These are phyloP conservation scores for Drosophila sturtevanti DNA, from an alignment of 1,140 invertebrate species.

Conservation along the genomic window DNA sequence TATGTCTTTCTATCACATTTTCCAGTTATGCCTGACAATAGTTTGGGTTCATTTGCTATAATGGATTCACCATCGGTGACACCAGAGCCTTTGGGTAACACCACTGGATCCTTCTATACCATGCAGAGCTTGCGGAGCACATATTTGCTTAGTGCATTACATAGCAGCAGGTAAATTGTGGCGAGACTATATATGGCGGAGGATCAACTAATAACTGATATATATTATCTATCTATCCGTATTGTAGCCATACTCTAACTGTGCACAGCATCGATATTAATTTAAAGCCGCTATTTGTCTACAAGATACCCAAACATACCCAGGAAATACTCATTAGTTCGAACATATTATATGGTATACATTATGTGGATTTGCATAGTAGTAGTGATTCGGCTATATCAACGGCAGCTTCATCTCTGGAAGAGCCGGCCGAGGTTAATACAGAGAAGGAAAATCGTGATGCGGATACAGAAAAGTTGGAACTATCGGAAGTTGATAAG, in stretches of 20 bases:
- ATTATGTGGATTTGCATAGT: constrained; percentile 68
- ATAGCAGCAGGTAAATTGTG: constrained; percentile 44
- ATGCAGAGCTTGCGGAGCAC: constrained; percentile 77
- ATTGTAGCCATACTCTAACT: constrained; percentile 71
- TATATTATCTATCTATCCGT: neutral
- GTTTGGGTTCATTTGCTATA: constrained; percentile 69
- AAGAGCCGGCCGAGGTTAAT: constrained; percentile 52
- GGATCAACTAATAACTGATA: neutral
- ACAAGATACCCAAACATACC: constrained; percentile 86
- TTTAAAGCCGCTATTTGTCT: constrained; percentile 87
- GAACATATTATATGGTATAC: constrained; percentile 79
- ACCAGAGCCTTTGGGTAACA: constrained; percentile 70
- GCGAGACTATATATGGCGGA: neutral
- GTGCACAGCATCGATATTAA: constrained; percentile 87
- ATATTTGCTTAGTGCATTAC: constrained; percentile 78
- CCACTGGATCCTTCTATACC: constrained; percentile 76
- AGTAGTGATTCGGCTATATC: constrained; percentile 43
- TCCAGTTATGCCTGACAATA: constrained; percentile 72
- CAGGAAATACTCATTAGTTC: constrained; percentile 78
- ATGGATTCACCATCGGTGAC: constrained; percentile 78
- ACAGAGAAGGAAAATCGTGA: constrained; percentile 77
- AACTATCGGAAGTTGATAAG: constrained; percentile 30
- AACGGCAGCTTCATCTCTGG: constrained; percentile 47
- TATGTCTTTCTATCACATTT: constrained; percentile 9
- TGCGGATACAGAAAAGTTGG: constrained; percentile 70